These are phyloP conservation scores for Colistium nudipinnis DNA, from an alignment of 2,113 vertebrate genomes.

Conservation along the genomic window DNA sequence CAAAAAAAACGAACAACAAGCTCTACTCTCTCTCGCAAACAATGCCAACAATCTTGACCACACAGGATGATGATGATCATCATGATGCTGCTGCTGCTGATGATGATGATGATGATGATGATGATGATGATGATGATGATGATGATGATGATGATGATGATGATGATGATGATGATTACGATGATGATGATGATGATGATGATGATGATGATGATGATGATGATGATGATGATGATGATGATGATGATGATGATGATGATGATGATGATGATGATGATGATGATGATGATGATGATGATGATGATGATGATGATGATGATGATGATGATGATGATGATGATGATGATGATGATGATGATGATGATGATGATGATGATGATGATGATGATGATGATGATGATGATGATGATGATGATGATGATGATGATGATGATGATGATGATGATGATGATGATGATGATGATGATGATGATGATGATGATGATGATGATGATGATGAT, in stretches of 20 bases:
- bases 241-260: background rate
- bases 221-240: constrained; percentile 5
- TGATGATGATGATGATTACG: background rate
- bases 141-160: background rate
- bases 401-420: background rate
- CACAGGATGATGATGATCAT: no score
- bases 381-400: constrained; percentile 3
- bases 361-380: no score
- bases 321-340: background rate
- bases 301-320: constrained; percentile 2
- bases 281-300: no score
- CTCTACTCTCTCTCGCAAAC: constrained; percentile 54
- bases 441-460: no score
- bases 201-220: no score
- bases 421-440: constrained; percentile 8
- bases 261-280: constrained; percentile 3
- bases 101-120: background rate
- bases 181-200: constrained; percentile 1
- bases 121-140: constrained; percentile 8
- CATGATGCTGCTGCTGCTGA: constrained; percentile 1
- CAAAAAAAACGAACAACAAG: constrained; percentile 17
- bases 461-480: constrained; percentile 5
- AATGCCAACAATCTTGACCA: constrained; percentile 7
- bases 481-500: background rate
- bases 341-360: constrained; percentile 9